Base-by-base conservation (phyloP, 1,140 invertebrate species). In the Drosophila murphyi region DNA sequence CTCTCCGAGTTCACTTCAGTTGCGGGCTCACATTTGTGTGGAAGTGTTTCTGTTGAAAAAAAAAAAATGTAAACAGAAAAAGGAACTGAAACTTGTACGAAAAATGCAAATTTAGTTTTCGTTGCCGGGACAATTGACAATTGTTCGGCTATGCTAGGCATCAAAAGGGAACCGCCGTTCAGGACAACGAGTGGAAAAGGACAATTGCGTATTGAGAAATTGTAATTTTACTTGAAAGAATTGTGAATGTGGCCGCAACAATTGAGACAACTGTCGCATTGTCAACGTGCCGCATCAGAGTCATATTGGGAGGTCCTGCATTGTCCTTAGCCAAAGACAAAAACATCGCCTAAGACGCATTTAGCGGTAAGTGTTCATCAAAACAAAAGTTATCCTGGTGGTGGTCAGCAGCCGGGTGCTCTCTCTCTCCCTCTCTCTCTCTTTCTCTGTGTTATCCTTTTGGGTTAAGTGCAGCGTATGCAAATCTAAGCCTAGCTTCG, bases 131-230 rank as follows among this genome's bases (percentile, higher is more conserved):
- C 81, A 83, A 83, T 80, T 85, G 82, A 74, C 76, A 80, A 83
- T 82, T 87, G 82, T 78, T 74, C 55, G 74, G 61, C 48, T 51
- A 60, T 70, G 65, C 45, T 50, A 62, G 68, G 75, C 79, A 88
- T 89, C 76, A 87, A 89, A 89, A 78, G 80, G 70, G 63, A 65
- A 54, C 61, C 73, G 61, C 80, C 67, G 65, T 63, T 63, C 43
- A 55, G 48, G 71, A 62, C 41, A 43, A 37, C 62, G 41, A 35
- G 39, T 37, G 39, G 71, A 62, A 88, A 88, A 88, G 85, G 85
- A 88, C 83, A 88, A 88, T 88, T 88, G 83, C 85, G 83, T 88
- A 83, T 88, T 89, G 77, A 88, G 73, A 82, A 83, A 83, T 79
- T n/a, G 78, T 88, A 79, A 87, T 79, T 82, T 86, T 87, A 64